Evolutionary conservation across 2,888 invertebrate genomes (phyloP), one percentile per base, ranked within the genome.

Genomic region (Aporophyla lueneburgensis): DNA sequence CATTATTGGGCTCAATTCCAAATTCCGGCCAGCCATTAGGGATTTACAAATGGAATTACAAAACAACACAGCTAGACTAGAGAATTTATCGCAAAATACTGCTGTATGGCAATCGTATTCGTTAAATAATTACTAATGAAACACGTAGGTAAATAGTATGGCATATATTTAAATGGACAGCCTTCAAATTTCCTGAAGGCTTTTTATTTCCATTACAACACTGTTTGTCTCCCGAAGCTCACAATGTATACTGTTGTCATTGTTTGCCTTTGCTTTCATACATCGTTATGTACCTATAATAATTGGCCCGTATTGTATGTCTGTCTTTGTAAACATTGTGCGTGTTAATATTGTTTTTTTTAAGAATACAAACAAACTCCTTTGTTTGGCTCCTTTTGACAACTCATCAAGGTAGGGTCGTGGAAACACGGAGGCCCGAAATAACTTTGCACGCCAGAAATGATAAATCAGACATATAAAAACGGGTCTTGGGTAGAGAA

Each of bases 341-440:
- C 21, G 56, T 83, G 76, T 80, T 77, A 67, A 76, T 87, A 79
- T 87, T 78, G 77, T 68, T 80, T 76, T 33, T n/a, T 83, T 75
- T 63, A 77, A 61, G 54, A 87, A 40, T 71, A 72, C 65, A 80
- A 80, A 78, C 65, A 77, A 82, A 80, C 69, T 69, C 74, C 79
- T 87, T 86, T 86, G 86, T 87, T 51, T 65, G 51, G 46, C 58
- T 76, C 68, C 77, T 84, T 87, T 84, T 86, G 81, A 87, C 72
- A 83, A 87, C 73, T 85, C 78, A 84, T 88, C 74, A 88, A 77
- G 72, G 77, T 72, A 56, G 76, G 61, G 46, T 43, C 70, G 65
- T 70, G 69, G 68, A 81, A 67, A 66, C n/a, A 72, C 51, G 65
- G 66, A 73, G 53, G 19, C 71, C 59, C 33, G 19, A 74, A 83